Evolutionary conservation across 2,797 vertebrate genomes (phyloP).

Genomic region (Austrolebias charrua): DNA sequence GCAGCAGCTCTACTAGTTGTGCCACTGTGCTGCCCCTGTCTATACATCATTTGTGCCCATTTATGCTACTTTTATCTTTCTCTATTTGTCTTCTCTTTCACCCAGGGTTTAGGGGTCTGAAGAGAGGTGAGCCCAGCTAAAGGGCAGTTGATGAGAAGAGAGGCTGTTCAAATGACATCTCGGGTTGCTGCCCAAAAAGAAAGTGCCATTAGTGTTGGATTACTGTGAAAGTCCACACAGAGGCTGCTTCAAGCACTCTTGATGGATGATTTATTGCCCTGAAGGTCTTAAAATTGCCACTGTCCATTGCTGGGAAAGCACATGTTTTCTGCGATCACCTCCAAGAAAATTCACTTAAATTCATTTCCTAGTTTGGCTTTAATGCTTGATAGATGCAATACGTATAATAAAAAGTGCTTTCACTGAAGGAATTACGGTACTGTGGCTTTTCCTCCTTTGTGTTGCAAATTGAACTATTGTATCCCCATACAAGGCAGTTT

Average conservation of each 20-base stretch:
- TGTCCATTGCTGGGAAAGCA: background rate
- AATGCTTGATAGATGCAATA: background rate
- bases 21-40: too few relatives aligned
- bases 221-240: conserved; percentile 59
- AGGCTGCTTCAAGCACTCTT: conserved; percentile 29
- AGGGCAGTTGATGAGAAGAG: conserved; percentile 46
- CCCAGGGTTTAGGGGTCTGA: conserved; percentile 10
- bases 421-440: background rate
- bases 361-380: conserved; percentile 4
- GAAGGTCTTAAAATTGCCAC: conserved; percentile 11
- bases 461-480: conserved; percentile 54
- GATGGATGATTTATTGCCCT: conserved; percentile 37
- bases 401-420: background rate
- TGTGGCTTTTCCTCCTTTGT: background rate
- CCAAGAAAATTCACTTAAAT: conserved; percentile 5
- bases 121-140: conserved; percentile 32
- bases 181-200: conserved; percentile 53
- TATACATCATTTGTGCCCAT: too few relatives aligned
- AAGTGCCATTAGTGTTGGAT: conserved; percentile 65
- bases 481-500: conserved; percentile 46
- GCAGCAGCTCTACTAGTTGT: too few relatives aligned
- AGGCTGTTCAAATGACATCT: conserved; percentile 56
- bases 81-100: background rate
- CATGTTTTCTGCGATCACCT: conserved; percentile 15
- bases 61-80: background rate